These are phyloP conservation scores for Epizoanthus rinbou DNA, from an alignment of 92 coral and sea anemone genomes.

Conservation along the genomic window DNA sequence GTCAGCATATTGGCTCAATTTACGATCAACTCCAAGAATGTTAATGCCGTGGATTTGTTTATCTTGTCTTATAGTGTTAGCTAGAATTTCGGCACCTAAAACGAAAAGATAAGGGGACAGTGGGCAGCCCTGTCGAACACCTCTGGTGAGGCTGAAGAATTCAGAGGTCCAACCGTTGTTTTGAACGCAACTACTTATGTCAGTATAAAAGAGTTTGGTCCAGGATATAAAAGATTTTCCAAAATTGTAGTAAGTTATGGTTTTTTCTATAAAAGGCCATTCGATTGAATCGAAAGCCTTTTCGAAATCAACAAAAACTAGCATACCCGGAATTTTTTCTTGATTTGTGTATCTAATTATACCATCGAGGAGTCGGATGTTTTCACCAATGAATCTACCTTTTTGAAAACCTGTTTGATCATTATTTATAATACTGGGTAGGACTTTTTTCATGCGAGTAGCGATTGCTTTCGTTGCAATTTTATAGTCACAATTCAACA, in stretches of 20 bases:
- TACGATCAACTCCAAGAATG: constrained; percentile 9
- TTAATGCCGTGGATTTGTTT: constrained; percentile 21
- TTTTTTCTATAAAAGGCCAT: constrained; percentile 20
- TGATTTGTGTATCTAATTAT: background rate
- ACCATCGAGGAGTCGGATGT: constrained; percentile 18
- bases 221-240: constrained; percentile 15
- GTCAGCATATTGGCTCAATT: constrained; percentile 42
- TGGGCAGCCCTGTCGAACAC: constrained; percentile 28
- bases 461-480: too few species aligned
- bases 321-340: background rate
- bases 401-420: background rate
- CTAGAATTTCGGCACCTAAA: constrained; percentile 28
- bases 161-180: constrained; percentile 24
- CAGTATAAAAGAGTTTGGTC: constrained; percentile 24
- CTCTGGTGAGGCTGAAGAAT: background rate
- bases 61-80: constrained; percentile 7
- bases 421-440: too few species aligned
- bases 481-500: background rate
- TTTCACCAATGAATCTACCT: background rate
- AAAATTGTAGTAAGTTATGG: constrained; percentile 22
- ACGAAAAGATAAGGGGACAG: constrained; percentile 26
- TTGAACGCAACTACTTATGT: constrained; percentile 23
- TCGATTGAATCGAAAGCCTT: constrained; percentile 21
- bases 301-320: constrained; percentile 1
- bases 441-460: too few species aligned